Percentiles rank a stretch among this genome's conserved stretches.
These are phyloP conservation scores for Hylomyscus alleni DNA, from an alignment of 2,797 vertebrate species.

Conservation along the genomic window DNA sequence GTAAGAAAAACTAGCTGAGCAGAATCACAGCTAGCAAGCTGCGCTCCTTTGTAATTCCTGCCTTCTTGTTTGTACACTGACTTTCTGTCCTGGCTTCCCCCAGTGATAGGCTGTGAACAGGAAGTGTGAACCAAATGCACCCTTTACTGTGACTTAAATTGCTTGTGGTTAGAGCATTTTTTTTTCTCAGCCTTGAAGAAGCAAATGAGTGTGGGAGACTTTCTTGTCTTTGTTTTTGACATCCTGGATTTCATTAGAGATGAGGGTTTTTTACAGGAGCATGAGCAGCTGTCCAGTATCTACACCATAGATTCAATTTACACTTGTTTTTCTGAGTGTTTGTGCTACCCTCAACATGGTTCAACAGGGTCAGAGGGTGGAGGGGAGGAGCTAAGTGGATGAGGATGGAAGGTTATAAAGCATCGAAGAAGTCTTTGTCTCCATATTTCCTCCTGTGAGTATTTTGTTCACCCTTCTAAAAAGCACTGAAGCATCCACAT, in stretches of 20 bases:
- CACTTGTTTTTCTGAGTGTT: not conserved
- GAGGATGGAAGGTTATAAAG: not conserved
- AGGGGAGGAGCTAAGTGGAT: not conserved
- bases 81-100: not conserved
- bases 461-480: too few species aligned
- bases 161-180: not conserved
- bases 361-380: not conserved
- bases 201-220: not conserved
- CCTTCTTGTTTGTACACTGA: not conserved
- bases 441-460: too few species aligned
- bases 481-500: too few species aligned
- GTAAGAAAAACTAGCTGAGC: not conserved
- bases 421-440: not conserved
- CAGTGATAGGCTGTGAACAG: not conserved
- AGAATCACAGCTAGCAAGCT: not conserved
- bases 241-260: not conserved
- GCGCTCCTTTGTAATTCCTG: not conserved
- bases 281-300: not conserved
- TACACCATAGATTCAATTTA: not conserved
- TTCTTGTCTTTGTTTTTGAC: not conserved
- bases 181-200: not conserved
- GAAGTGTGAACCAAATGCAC: not conserved
- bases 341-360: rapidly evolving
- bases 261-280: not conserved
- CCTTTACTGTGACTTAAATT: not conserved